phyloP scores from a whole-genome alignment of 2,888 invertebrate species.

The Andricus quercusramuli region DNA sequence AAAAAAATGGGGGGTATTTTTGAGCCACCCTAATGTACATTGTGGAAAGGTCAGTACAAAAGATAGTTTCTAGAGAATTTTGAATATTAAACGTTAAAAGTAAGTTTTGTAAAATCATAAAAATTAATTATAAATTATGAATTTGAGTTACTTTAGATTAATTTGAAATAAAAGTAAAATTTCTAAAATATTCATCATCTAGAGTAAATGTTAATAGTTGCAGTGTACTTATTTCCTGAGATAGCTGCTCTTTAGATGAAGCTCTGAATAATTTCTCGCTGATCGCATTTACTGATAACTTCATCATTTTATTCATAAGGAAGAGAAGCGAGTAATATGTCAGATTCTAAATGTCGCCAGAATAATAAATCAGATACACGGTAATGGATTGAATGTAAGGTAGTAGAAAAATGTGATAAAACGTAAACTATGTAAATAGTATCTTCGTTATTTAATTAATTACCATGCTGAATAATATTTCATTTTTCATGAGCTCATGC shows the following conservation, averaged over 20 bases:
- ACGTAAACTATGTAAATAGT: too few relatives aligned
- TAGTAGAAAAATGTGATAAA: too few relatives aligned
- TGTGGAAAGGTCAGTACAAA: not conserved
- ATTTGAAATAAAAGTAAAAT: not conserved
- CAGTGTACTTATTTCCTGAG: not conserved
- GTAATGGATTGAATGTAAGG: not conserved
- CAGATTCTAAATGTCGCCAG: slow-evolving; percentile 5
- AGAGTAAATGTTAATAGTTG: not conserved
- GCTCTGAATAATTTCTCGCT: not conserved
- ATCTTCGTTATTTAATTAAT: too few relatives aligned
- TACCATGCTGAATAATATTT: too few relatives aligned
- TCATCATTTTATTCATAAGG: slow-evolving; percentile 10
- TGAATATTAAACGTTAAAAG: not conserved
- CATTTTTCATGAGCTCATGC: too few relatives aligned
- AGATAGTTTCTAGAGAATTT: not conserved
- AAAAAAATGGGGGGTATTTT: too few relatives aligned
- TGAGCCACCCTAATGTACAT: too few relatives aligned
- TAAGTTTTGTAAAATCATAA: not conserved
- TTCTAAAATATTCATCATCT: not conserved
- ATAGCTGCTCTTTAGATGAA: not conserved
- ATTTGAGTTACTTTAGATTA: not conserved
- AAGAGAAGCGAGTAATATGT: not conserved
- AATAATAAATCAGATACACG: not conserved
- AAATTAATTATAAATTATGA: not conserved
- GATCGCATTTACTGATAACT: not conserved